These are phyloP conservation scores for Anisognathus igniventris DNA, from an alignment of 2,797 vertebrate species.

Conservation along the genomic window DNA sequence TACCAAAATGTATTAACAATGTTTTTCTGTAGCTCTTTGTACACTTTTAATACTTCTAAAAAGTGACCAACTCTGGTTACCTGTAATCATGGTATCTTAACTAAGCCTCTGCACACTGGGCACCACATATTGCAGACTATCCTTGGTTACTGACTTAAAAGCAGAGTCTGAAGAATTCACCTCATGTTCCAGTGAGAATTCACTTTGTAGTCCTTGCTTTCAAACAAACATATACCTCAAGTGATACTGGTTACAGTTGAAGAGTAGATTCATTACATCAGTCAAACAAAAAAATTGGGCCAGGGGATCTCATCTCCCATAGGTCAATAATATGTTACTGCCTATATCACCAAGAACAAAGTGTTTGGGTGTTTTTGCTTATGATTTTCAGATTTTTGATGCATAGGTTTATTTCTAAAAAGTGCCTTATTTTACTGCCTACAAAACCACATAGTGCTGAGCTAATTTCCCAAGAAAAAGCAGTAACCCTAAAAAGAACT, in stretches of 20 bases:
- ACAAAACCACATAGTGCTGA: neutral
- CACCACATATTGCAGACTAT: neutral
- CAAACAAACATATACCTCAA: neutral
- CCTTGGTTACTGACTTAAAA: neutral
- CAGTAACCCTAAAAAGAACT: neutral
- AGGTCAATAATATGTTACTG: neutral
- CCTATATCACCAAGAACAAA: neutral
- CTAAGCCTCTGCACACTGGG: neutral
- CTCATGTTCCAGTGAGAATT: neutral
- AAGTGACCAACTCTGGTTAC: neutral
- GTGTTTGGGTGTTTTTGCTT: neutral
- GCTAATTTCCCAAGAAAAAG: neutral
- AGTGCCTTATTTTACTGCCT: neutral
- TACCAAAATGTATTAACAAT: neutral
- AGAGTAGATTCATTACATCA: neutral
- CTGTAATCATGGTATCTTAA: neutral
- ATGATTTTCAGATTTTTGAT: neutral
- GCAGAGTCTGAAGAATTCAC: neutral
- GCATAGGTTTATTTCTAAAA: neutral
- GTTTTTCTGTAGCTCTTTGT: neutral
- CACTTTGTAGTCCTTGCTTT: neutral
- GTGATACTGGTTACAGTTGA: neutral
- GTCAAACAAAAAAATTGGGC: neutral
- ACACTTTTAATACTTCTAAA: neutral
- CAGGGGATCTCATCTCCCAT: neutral